Conservation (phyloP, 2,797 vertebrate species). For the Holocentrus rufus region DNA sequence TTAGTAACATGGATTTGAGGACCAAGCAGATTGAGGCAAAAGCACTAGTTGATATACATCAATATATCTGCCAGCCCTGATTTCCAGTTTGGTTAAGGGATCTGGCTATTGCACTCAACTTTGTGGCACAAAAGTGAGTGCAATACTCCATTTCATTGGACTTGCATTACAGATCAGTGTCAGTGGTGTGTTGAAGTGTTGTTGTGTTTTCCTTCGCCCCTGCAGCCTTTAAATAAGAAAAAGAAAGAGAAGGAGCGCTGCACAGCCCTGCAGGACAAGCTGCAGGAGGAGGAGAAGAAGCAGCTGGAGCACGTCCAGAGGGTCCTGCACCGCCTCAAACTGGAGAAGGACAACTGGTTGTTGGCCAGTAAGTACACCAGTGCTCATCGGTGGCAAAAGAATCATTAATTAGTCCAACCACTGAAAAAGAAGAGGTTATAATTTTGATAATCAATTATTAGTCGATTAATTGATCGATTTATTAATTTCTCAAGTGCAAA, state of each 20-base stretch:
- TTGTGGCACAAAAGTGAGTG: too few species aligned
- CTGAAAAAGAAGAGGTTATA: too few species aligned
- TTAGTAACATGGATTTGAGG: too few species aligned
- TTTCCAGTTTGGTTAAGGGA: too few species aligned
- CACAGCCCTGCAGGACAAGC: slow-evolving; percentile 97
- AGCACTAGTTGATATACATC: too few species aligned
- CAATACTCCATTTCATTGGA: background rate
- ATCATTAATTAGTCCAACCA: too few species aligned
- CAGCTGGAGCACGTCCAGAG: slow-evolving; percentile 95
- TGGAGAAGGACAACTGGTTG: slow-evolving; percentile 99
- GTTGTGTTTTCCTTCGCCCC: slow-evolving; percentile 9
- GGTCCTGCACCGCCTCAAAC: slow-evolving; percentile 93
- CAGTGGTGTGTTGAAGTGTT: background rate
- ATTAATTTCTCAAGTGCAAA: too few species aligned
- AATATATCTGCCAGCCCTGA: too few species aligned
- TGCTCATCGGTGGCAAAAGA: background rate
- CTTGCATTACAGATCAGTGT: background rate
- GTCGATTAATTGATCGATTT: too few species aligned
- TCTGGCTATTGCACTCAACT: too few species aligned
- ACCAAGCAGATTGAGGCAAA: too few species aligned
- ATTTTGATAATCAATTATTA: too few species aligned
- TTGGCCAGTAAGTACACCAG: slow-evolving; percentile 89
- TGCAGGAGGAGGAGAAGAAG: slow-evolving; percentile 98
- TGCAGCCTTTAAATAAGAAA: slow-evolving; percentile 95
- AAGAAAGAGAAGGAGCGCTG: slow-evolving; percentile 99